A percentile compares a stretch with the other conserved stretches of the same genome.
phyloP scores from a whole-genome alignment of 2,113 vertebrate species.

The Nyctereutes procyonoides region DNA sequence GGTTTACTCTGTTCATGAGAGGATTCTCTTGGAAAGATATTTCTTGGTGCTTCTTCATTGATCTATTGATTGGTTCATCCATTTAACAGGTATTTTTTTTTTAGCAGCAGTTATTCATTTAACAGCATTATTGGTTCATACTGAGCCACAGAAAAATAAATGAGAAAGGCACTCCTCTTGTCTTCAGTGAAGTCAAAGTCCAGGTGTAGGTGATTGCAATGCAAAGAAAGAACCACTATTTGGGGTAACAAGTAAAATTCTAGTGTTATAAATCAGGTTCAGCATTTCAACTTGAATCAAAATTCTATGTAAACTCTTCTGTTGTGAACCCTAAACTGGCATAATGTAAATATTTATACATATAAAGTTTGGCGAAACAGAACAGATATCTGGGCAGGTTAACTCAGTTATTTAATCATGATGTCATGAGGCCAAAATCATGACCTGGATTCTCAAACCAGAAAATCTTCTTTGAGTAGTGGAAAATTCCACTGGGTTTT shows the following conservation, averaged over 20 bases:
- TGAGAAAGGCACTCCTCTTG: neutral
- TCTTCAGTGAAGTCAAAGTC: neutral
- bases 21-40: slow-evolving; percentile 29
- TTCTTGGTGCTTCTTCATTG: slow-evolving; percentile 52
- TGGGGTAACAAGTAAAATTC: neutral
- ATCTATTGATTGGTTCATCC: neutral
- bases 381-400: neutral
- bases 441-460: neutral
- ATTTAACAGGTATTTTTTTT: slow-evolving; percentile 16
- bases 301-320: neutral
- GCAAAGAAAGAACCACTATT: neutral
- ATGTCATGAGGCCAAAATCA: neutral
- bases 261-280: neutral
- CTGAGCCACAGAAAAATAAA: neutral
- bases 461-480: slow-evolving; percentile 44
- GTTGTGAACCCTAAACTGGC: neutral
- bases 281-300: neutral
- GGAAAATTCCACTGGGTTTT: slow-evolving; percentile 23
- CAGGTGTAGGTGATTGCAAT: neutral
- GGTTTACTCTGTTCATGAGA: slow-evolving; percentile 32
- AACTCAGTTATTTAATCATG: slow-evolving; percentile 37
- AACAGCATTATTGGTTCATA: neutral
- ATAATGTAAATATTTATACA: neutral
- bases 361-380: neutral
- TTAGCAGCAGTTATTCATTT: slow-evolving; percentile 47